Conservation (phyloP, 2,113 vertebrate species). For the Antechinus flavipes region DNA sequence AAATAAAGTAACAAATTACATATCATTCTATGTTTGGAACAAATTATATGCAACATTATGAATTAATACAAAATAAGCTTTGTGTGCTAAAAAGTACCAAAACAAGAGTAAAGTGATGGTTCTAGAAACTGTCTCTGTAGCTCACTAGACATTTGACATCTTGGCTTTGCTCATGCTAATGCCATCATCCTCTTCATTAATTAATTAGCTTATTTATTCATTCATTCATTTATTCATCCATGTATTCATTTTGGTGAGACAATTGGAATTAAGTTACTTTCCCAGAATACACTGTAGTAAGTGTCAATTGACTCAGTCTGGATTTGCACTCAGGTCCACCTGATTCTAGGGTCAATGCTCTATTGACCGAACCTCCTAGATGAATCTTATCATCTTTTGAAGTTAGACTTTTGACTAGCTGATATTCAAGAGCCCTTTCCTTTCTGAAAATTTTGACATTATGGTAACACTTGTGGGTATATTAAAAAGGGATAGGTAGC, state of each 20-base stretch:
- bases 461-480: neutral
- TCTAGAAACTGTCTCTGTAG: conserved; percentile 2
- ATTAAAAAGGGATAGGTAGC: neutral
- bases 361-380: too few relatives aligned
- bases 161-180: too few relatives aligned
- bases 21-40: conserved; percentile 40
- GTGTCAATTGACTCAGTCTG: too few relatives aligned
- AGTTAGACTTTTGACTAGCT: neutral
- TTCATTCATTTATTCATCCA: too few relatives aligned
- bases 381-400: neutral
- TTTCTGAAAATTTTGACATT: neutral
- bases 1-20: conserved; percentile 50
- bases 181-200: too few relatives aligned
- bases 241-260: too few relatives aligned
- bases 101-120: conserved; percentile 1
- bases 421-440: neutral
- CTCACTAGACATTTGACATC: neutral
- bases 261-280: too few relatives aligned
- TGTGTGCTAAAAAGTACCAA: conserved; percentile 24
- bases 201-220: too few relatives aligned
- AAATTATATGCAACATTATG: conserved; percentile 50
- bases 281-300: too few relatives aligned
- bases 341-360: too few relatives aligned
- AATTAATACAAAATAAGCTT: conserved; percentile 41
- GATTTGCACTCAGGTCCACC: too few relatives aligned